phyloP scores from a whole-genome alignment of 2,113 vertebrate genomes.

The Cichladusa arquata region DNA sequence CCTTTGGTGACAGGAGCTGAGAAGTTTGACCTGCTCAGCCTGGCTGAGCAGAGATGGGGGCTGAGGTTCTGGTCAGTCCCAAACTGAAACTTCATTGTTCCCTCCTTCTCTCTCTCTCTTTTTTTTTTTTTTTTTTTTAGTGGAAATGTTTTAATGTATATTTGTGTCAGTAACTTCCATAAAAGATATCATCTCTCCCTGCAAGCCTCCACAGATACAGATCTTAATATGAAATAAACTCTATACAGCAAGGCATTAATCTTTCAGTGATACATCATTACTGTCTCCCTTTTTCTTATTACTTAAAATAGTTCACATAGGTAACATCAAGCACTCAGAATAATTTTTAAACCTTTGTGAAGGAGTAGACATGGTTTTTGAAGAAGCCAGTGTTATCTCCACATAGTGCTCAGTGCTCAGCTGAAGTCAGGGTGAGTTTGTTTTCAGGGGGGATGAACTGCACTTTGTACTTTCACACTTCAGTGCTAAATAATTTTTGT shows the following conservation, averaged over 20 bases:
- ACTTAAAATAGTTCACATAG: background rate
- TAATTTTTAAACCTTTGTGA: background rate
- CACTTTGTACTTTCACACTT: background rate
- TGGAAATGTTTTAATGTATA: background rate
- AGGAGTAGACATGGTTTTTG: background rate
- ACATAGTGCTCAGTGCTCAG: background rate
- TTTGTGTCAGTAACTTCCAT: background rate
- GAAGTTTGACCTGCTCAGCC: background rate
- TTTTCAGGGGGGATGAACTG: background rate
- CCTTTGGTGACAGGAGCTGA: background rate
- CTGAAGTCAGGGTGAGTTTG: background rate
- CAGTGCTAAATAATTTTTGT: background rate
- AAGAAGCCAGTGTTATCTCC: background rate
- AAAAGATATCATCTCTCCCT: background rate
- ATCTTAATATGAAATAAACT: background rate
- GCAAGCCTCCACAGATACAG: background rate
- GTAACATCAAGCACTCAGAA: background rate
- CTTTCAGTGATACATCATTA: background rate
- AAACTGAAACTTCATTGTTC: background rate
- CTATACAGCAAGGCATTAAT: background rate
- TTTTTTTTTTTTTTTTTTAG: background rate
- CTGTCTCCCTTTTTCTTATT: background rate
- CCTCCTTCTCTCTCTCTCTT: fast-evolving
- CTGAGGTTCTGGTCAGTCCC: background rate
- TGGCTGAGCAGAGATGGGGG: background rate